Base-by-base conservation (phyloP, 2,797 vertebrate species). In the Calcarius lapponicus region DNA sequence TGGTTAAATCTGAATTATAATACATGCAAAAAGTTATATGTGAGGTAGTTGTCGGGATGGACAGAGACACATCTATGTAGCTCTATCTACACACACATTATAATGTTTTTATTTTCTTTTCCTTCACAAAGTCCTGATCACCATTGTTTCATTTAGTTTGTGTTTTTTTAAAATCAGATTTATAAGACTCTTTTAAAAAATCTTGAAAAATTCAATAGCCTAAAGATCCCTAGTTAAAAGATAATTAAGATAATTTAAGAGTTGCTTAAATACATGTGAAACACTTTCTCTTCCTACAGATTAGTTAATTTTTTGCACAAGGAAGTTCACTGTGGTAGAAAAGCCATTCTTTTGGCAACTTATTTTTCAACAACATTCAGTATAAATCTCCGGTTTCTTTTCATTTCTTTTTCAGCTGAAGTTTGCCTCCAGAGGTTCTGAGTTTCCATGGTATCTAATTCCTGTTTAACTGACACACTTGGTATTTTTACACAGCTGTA, bases 361-460 rank as follows among this genome's bases (percentile, higher is more conserved):
- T 40, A 45, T 12, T 85, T 90, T 94, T 89, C 57, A 88, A 7
- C 32, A 71, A 9, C 20, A 5, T 57, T 51, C 25, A 18, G 22
- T 75, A 34, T 64, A 83, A 91, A 61, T 86, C 20, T 94, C 36
- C 6, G 20, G 26, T 76, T 89, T 94, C 51, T 72, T 70, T 93
- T 50, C 25, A 50, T 50, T 50, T 50, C 48, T 50, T 26, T 50
- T 53, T 85, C 1, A 1, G 74, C 42, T 1, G 13, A 76, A 79
- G 32, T 90, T 95, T 95, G 62, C 53, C 40, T 92, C 83, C 73
- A 95, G 95, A 94, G 88, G 62, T 90, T 88, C 51, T 80, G 61
- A 34, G 86, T 96, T 96, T 95, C 92, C 87, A 93, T 92, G 82
- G 86, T 87, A 75, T 83, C 65, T 94, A 91, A 93, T 86, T 86